Evolutionary conservation across 2,888 invertebrate genomes (phyloP), one percentile per base, ranked within the genome.

Genomic region (Eurois occulta): DNA sequence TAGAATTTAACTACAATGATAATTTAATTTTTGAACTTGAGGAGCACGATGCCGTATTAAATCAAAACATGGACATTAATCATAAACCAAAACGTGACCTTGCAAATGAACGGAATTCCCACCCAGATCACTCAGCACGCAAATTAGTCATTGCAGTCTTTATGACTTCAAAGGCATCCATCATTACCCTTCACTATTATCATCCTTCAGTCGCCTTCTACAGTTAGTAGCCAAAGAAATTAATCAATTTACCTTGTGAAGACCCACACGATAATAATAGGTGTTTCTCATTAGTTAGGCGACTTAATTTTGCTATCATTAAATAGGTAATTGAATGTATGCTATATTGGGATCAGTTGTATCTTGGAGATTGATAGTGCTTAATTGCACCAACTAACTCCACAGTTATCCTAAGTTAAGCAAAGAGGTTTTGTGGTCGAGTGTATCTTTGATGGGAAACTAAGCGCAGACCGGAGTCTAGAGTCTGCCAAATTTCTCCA

Each of bases 181-280:
- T 38, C 38, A 32, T 16, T 60, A 28, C 46, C 60, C 72, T 70
- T 78, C 72, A 62, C 55, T 28, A 13, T 21, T 21, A 48, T 43
- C 46, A 72, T 72, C 80, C 80, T 84, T 81, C 84, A 84, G 21
- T 1, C 2, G 2, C 84, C 84, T 58, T 84, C 38, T 84, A 68
- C 7, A 72, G 80, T 21, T 8, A 48, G 21, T 64, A 55, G 48
- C 62, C 28, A 68, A 84, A 78, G 55, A 78, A 81, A 78, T 80
- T 58, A 84, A 48, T 67, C 46, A 67, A 32, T 55, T 78, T 68
- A 46, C 77, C 83, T 83, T 83, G 77, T 77, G 35, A 35, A 78
- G 41, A 35, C 79, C 67, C 79, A 81, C 83, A 70, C 83, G 24
- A 69, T 21, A 32, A 16, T n/a, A 58, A 43, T 35, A 70, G 65